Conservation (phyloP, 2,888 invertebrate species). For the Oligia latruncula region DNA sequence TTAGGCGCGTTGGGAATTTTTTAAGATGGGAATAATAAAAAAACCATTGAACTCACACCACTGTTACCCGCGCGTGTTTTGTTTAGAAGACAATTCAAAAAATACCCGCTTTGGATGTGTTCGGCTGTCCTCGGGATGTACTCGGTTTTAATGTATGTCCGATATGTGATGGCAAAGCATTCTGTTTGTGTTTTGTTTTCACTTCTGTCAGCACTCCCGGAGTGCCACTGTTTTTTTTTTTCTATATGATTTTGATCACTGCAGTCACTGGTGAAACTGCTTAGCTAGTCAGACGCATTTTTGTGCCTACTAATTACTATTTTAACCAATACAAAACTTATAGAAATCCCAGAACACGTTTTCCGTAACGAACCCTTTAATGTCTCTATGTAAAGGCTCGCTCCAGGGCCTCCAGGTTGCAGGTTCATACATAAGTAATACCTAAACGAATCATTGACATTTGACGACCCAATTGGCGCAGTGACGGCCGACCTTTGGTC, state of each 20-base stretch:
- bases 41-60: too few species aligned
- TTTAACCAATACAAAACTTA: not conserved
- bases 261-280: not conserved
- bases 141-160: too few species aligned
- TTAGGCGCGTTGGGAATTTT: too few species aligned
- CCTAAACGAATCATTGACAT: constrained; percentile 36
- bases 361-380: not conserved
- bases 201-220: too few species aligned
- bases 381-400: not conserved
- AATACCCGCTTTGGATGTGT: too few species aligned
- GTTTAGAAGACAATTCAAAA: too few species aligned
- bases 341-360: not conserved
- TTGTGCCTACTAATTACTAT: not conserved
- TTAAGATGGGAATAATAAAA: too few species aligned
- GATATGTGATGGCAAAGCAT: too few species aligned
- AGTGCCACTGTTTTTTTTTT: too few species aligned
- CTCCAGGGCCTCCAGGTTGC: constrained; percentile 3
- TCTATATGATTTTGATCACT: not conserved
- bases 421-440: constrained; percentile 14
- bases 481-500: constrained; percentile 39
- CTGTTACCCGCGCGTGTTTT: too few species aligned
- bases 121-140: too few species aligned
- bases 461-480: constrained; percentile 28
- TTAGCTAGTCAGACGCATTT: not conserved
- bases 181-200: too few species aligned